A percentile compares a stretch with the other conserved stretches of the same genome.
Evolutionary conservation across 2,888 invertebrate species (phyloP).

Genomic region (Lepidocyrtoides sp.): DNA sequence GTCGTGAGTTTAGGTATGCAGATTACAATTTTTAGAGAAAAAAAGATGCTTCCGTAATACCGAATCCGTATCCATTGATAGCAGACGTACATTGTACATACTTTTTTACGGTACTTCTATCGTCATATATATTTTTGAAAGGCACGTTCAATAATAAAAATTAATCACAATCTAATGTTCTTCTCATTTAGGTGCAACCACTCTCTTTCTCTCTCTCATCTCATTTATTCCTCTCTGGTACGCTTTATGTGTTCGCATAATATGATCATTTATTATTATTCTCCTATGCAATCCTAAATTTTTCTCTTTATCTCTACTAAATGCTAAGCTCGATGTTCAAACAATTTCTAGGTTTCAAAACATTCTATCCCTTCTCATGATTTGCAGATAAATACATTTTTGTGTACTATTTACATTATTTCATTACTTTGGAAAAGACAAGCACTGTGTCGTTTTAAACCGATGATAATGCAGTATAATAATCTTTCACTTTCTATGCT

Average conservation of each 20-base stretch:
- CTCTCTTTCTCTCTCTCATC: too few species aligned
- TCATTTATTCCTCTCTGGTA: too few species aligned
- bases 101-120: too few species aligned
- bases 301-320: not conserved
- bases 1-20: constrained; percentile 1
- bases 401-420: constrained; percentile 51
- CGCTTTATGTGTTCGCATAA: too few species aligned
- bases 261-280: too few species aligned
- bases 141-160: too few species aligned
- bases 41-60: too few species aligned
- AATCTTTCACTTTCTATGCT: too few species aligned
- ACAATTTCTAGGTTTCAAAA: not conserved
- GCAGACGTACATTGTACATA: not conserved
- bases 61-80: not conserved
- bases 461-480: not conserved
- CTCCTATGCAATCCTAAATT: not conserved
- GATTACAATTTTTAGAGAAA: constrained; percentile 26
- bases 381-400: not conserved
- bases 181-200: too few species aligned
- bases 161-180: too few species aligned
- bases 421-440: constrained; percentile 29
- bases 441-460: constrained; percentile 24
- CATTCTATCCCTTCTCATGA: not conserved
- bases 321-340: not conserved
- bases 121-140: too few species aligned